phyloP scores from a whole-genome alignment of 2,797 vertebrate genomes.

The Eurystomus glaucurus region DNA sequence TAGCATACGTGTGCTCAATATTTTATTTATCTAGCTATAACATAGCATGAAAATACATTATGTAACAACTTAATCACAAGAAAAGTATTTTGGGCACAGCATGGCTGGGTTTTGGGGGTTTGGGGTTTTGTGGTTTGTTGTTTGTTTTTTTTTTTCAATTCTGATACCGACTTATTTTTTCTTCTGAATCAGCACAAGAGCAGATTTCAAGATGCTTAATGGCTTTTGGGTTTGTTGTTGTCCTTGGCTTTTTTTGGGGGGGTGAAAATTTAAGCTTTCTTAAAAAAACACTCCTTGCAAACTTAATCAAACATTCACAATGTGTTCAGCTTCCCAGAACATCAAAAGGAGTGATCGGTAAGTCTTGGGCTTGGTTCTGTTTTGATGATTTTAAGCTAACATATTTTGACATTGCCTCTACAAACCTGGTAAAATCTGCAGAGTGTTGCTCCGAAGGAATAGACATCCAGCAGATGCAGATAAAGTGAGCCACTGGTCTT shows the following conservation, averaged over 20 bases:
- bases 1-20: background rate
- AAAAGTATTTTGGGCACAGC: background rate
- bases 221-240: background rate
- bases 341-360: background rate
- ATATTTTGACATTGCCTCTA: background rate
- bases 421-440: background rate
- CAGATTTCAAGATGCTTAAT: background rate
- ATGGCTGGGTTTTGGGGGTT: accelerated
- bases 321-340: background rate
- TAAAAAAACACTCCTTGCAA: background rate
- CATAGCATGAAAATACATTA: background rate
- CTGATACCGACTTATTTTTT: background rate
- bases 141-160: background rate
- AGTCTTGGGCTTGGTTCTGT: background rate
- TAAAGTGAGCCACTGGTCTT: background rate
- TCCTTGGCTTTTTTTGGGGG: background rate
- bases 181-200: background rate
- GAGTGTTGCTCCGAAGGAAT: background rate
- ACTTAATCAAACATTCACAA: background rate
- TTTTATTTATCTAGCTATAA: background rate
- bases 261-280: background rate
- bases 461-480: background rate
- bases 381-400: background rate
- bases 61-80: background rate
- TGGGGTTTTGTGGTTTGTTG: background rate